Base-by-base conservation (phyloP, 1,140 invertebrate species). In the Choristoneura fumiferana region DNA sequence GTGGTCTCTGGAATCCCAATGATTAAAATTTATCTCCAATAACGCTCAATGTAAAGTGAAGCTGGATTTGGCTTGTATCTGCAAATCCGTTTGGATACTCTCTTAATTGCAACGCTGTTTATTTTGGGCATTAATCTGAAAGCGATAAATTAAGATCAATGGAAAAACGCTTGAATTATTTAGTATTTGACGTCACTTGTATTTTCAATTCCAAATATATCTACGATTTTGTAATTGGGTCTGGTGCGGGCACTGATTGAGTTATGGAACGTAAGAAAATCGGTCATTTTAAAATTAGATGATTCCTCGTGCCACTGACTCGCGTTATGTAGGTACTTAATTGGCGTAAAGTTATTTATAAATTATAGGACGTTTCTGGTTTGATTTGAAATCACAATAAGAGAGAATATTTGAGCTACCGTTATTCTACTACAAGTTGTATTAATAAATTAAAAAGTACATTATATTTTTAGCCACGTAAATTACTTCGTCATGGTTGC, bases 251-350 rank as follows among this genome's bases (percentile, higher is more conserved):
- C 22, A 29, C 22, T 6, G 22, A 33, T 12, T 29, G 43, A 33
- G 43, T 49, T 49, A 49, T 49, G 29, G 43, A 22, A 22, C 43
- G 22, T 49, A 22, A 49, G 12, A 49, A 49, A 22, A 49, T 49
- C 43, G 52, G 29, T 54, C 52, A 54, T 54, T 54, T 34, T 36
- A 54, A 36, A 54, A 36, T 54, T 54, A 54, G 29, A 54, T 36
- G 29, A 14, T 15, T 12, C 33, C 17, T 22, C 43, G 43, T 49
- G 22, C 10, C 22, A n/a, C 43, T 49, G 43, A 49, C 10, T 49
- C 22, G 22, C 43, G 43, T 22, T 29, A 49, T 18, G 43, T 22
- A 43, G 15, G 40, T 43, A 49, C 43, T 22, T 17, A 49, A 12
- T 37, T 17, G 43, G 43, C 17, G 22, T 29, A 22, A n/a, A 8